A percentile compares a stretch with the other conserved stretches of the same genome.
Evolutionary conservation across 1,140 invertebrate species (phyloP).

Genomic region (Hypothenemus hampei): DNA sequence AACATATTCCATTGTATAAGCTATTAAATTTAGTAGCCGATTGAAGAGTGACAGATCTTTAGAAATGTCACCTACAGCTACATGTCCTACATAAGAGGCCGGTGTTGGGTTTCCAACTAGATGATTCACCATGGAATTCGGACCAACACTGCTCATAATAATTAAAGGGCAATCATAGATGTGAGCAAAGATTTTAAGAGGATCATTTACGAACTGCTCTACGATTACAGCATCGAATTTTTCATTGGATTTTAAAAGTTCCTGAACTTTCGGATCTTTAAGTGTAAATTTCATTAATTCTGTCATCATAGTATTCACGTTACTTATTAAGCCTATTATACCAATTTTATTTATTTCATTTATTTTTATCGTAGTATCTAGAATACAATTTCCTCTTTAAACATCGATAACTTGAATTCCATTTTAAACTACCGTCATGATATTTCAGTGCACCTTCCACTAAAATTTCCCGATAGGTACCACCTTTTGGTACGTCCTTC

Average conservation of each 20-base stretch:
- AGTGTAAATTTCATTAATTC: constrained; percentile 9
- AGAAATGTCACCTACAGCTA: constrained; percentile 32
- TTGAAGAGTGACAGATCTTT: constrained; percentile 47
- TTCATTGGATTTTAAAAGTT: constrained; percentile 35
- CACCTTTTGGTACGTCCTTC: constrained; percentile 43
- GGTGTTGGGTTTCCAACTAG: constrained; percentile 44
- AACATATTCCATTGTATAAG: constrained; percentile 11
- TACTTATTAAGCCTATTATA: background rate
- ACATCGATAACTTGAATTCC: too few relatives aligned
- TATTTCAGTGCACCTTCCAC: constrained; percentile 10
- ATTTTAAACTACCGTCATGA: background rate
- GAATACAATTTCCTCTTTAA: background rate
- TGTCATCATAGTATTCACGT: background rate
- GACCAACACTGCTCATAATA: constrained; percentile 42
- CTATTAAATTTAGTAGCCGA: constrained; percentile 43
- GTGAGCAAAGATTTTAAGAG: constrained; percentile 43
- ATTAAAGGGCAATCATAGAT: constrained; percentile 45
- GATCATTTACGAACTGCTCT: constrained; percentile 48
- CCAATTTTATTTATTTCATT: background rate
- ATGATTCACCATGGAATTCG: constrained; percentile 27
- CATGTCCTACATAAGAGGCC: constrained; percentile 41
- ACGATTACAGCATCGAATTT: constrained; percentile 48
- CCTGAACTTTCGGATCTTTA: constrained; percentile 18
- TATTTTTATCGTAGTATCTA: background rate
- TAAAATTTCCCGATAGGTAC: constrained; percentile 22